Evolutionary conservation across 2,113 vertebrate genomes (phyloP), one percentile per base, ranked within the genome.

Genomic region (Mugil cephalus): DNA sequence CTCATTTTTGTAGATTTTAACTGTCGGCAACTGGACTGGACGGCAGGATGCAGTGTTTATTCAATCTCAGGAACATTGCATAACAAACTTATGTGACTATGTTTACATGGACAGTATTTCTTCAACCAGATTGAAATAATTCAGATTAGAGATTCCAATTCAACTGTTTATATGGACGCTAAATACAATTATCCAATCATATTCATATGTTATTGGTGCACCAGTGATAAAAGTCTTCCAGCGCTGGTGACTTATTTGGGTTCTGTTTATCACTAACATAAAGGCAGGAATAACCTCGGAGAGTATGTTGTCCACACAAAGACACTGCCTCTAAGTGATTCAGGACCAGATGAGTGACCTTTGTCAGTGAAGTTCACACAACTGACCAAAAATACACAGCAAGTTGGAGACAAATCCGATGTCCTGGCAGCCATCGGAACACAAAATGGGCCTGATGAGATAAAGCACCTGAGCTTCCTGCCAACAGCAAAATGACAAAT

Each of bases 381-480:
- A 48, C 55, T 30, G 18, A 66, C 79, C 71, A 89, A 83, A 84
- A 88, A 84, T 77, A 85, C 70, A 70, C 60, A 46, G 70, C 40
- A 42, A 6, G 42, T 69, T 66, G 13, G 12, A 8, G 35, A 62
- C 7, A 50, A 74, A 79, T 64, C 50, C 53, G 56, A 80, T 56
- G 48, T 68, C 61, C 21, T 17, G 39, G 19, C 72, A 74, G 48
- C 63, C 36, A 52, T 53, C 69, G 63, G 46, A 80, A 66, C 38
- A 38, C 66, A 53, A 71, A 72, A 69, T 30, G 50, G 53, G 54
- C 69, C 17, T 17, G 62, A 55, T 68, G 74, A 73, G 51, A 60
- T 59, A 15, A 45, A 80, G 53, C 82, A 82, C 68, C 85, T 83
- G 80, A 83, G 79, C 79, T 66, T 66, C 19, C 38, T 56, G 69